Percentiles rank a stretch among this genome's conserved stretches.
Conservation (phyloP, 2,113 vertebrate genomes). For the Bungarus multicinctus region DNA sequence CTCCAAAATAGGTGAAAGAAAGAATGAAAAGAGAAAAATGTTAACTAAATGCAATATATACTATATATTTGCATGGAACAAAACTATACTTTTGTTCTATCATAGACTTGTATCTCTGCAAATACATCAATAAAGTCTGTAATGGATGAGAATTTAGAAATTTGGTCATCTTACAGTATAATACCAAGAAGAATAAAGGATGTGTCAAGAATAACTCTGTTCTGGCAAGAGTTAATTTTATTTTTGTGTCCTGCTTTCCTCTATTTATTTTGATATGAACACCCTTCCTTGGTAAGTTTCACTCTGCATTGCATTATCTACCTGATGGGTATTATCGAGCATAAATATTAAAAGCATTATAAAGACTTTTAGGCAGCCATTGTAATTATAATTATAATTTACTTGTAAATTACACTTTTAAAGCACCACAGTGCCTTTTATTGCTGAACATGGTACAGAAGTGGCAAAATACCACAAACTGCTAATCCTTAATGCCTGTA, state of each 20-base stretch:
- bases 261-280: slow-evolving; percentile 64
- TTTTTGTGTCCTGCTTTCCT: slow-evolving; percentile 62
- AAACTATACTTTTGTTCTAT: slow-evolving; percentile 24
- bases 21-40: not conserved
- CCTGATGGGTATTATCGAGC: slow-evolving; percentile 67
- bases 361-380: slow-evolving; percentile 58
- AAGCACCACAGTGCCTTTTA: slow-evolving; percentile 42
- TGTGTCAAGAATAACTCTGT: not conserved
- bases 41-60: not conserved
- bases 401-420: slow-evolving; percentile 61
- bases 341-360: slow-evolving; percentile 67
- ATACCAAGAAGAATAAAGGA: not conserved
- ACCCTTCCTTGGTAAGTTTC: slow-evolving; percentile 59
- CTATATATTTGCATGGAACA: slow-evolving; percentile 24
- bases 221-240: slow-evolving; percentile 50
- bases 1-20: not conserved
- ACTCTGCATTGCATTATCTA: slow-evolving; percentile 65
- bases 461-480: slow-evolving; percentile 42
- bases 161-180: slow-evolving; percentile 12
- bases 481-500: slow-evolving; percentile 41
- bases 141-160: slow-evolving; percentile 61
- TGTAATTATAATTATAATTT: slow-evolving; percentile 69
- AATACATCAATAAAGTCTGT: slow-evolving; percentile 41
- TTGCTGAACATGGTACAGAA: slow-evolving; percentile 49
- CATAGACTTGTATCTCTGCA: slow-evolving; percentile 38